Evolutionary conservation across 2,888 invertebrate genomes (phyloP).

Genomic region (Physocephala rufipes): DNA sequence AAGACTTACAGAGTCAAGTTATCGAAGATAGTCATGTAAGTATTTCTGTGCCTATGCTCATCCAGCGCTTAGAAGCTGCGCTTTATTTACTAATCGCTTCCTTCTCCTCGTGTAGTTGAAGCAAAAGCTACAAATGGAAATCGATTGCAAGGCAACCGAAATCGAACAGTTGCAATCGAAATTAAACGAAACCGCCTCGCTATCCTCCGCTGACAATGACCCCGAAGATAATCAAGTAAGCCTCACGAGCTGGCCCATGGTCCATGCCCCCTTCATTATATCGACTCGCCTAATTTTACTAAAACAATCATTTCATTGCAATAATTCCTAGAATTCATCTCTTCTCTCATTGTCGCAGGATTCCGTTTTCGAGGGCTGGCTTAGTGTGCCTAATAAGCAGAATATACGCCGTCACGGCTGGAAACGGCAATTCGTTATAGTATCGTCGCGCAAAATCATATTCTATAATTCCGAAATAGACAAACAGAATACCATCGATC

Average conservation of each 20-base stretch:
- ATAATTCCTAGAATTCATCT: conserved; percentile 54
- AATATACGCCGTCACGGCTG: conserved; percentile 95
- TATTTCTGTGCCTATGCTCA: neutral
- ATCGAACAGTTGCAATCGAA: conserved; percentile 92
- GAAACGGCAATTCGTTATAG: conserved; percentile 97
- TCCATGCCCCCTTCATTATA: conserved; percentile 5
- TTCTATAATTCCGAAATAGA: conserved; percentile 96
- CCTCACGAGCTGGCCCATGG: conserved; percentile 25
- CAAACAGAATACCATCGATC: conserved; percentile 89
- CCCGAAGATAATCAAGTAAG: conserved; percentile 73
- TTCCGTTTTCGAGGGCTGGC: conserved; percentile 92
- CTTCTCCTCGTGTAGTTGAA: conserved; percentile 62
- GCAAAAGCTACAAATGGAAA: conserved; percentile 90
- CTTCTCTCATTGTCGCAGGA: conserved; percentile 67
- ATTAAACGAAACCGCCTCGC: conserved; percentile 88
- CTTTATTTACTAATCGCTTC: conserved; percentile 6
- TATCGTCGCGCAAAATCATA: conserved; percentile 95
- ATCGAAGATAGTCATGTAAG: conserved; percentile 80
- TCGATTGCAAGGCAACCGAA: conserved; percentile 96
- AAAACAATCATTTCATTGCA: conserved; percentile 34
- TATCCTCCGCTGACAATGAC: conserved; percentile 90
- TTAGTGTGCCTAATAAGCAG: conserved; percentile 93
- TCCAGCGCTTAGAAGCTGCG: neutral
- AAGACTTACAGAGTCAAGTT: conserved; percentile 85
- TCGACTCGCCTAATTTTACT: conserved; percentile 23